Conservation (phyloP, 2,888 invertebrate genomes). For the Cryptus armator region DNA sequence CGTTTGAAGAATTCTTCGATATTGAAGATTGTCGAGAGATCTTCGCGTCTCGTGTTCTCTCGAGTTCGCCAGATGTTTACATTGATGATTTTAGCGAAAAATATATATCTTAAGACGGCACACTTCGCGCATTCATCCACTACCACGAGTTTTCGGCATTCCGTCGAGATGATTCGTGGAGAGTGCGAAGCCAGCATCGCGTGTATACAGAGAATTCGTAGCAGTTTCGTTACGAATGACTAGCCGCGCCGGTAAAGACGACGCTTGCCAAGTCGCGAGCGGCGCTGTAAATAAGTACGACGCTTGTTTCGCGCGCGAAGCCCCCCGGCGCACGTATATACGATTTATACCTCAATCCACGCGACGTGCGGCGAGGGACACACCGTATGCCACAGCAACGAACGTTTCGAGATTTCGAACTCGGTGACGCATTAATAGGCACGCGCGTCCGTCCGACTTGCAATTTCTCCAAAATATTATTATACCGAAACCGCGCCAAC, state of each 20-base stretch:
- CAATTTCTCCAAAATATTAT: slow-evolving; percentile 48
- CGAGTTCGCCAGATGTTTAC: no score
- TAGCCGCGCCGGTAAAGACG: slow-evolving; percentile 3
- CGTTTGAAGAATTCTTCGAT: no score
- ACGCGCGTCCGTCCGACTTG: not conserved
- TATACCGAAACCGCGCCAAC: not conserved
- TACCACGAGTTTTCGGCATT: not conserved
- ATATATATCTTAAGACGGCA: no score
- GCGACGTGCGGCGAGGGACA: not conserved
- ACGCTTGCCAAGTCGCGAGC: slow-evolving; percentile 49
- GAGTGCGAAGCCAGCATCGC: not conserved
- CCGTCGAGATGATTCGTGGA: slow-evolving; percentile 25
- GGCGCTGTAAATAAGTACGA: slow-evolving; percentile 39
- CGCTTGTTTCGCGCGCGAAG: slow-evolving; percentile 30
- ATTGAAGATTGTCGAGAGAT: no score
- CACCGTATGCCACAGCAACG: not conserved
- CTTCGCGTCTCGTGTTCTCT: no score
- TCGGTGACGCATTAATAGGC: slow-evolving; percentile 20
- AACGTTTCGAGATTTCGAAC: not conserved
- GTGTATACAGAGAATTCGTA: not conserved
- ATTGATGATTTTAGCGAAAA: no score
- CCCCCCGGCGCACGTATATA: not conserved
- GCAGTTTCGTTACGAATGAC: slow-evolving; percentile 33
- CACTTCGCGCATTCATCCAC: no score
- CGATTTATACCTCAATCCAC: slow-evolving; percentile 19